A percentile compares a stretch with the other conserved stretches of the same genome.
Evolutionary conservation across 2,113 vertebrate genomes (phyloP).

Genomic region (Sus scrofa): T2T-Sscrofa CM000817.6:158256501-158257000

Average conservation of each 20-base stretch:
- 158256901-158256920: conserved; percentile 59
- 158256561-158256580: not conserved
- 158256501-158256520: not conserved
- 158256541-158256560: not conserved
- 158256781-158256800: conserved; percentile 45
- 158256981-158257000: conserved; percentile 54
- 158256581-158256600: not conserved
- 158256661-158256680: not conserved
- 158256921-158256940: conserved; percentile 1
- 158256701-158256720: not conserved
- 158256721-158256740: conserved; percentile 22
- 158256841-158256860: conserved; percentile 55
- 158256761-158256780: not conserved
- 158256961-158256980: conserved; percentile 53
- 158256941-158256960: conserved; percentile 48
- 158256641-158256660: not conserved
- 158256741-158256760: conserved; percentile 32
- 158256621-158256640: not conserved
- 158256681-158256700: not conserved
- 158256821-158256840: not conserved
- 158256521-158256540: not conserved
- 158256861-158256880: conserved; percentile 52
- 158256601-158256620: not conserved
- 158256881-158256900: conserved; percentile 64
- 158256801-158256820: conserved; percentile 49